phyloP scores from a whole-genome alignment of 2,888 invertebrate genomes.

The Nymphalis polychloros region DNA sequence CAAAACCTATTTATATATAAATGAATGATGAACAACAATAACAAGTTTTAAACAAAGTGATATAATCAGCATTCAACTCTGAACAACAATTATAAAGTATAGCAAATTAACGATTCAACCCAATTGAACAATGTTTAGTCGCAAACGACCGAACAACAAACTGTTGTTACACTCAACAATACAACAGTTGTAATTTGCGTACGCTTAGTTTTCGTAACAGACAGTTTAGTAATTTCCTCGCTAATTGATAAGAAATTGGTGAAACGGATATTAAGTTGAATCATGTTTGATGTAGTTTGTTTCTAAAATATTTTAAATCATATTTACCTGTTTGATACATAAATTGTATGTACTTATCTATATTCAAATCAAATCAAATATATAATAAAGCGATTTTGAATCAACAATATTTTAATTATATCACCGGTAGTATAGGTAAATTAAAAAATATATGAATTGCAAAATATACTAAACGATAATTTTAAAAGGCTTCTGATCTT shows the following conservation, averaged over 20 bases:
- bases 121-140: slow-evolving; percentile 20
- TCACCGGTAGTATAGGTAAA: too few species aligned
- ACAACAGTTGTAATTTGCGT: slow-evolving; percentile 19
- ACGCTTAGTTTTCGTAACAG: neutral
- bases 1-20: neutral
- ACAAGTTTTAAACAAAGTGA: neutral
- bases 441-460: too few species aligned
- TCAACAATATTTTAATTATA: too few species aligned
- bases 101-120: slow-evolving; percentile 8
- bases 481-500: too few species aligned
- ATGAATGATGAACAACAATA: neutral
- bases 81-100: slow-evolving; percentile 6
- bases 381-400: too few species aligned
- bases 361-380: too few species aligned
- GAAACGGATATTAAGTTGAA: neutral
- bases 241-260: slow-evolving; percentile 24
- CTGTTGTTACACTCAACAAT: slow-evolving; percentile 2
- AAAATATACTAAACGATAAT: too few species aligned
- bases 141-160: slow-evolving; percentile 13
- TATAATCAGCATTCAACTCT: slow-evolving; percentile 6
- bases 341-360: too few species aligned
- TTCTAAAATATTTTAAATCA: neutral
- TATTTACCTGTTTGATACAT: too few species aligned
- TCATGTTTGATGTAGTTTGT: neutral
- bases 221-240: neutral